A percentile compares a stretch with the other conserved stretches of the same genome.
Conservation (phyloP, 2,888 invertebrate genomes). For the Callimorpha dominula region DNA sequence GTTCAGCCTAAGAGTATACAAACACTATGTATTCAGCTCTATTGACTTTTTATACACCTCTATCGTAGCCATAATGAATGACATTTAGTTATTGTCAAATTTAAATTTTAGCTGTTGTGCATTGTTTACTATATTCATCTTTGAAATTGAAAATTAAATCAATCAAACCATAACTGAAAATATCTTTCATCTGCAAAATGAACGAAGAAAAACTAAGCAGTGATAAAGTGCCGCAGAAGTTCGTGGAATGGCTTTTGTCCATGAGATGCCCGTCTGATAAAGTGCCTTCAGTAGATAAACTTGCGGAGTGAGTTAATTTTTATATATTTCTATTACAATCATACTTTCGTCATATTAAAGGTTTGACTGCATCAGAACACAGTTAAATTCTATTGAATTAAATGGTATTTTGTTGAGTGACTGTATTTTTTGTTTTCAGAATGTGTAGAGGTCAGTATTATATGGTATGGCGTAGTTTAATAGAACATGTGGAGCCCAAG, state of each 20-base stretch:
- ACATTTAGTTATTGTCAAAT: not conserved
- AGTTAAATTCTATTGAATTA: no score
- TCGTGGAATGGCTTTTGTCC: constrained; percentile 74
- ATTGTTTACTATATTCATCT: not conserved
- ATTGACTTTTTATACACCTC: no score
- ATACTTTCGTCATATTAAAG: not conserved
- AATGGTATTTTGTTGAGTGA: no score
- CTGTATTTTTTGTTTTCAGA: constrained; percentile 52
- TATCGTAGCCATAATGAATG: no score
- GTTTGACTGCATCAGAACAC: not conserved
- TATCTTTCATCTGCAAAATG: constrained; percentile 48
- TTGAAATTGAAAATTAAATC: not conserved
- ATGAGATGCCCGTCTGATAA: constrained; percentile 80
- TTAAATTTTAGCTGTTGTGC: constrained; percentile 29
- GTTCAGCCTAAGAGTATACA: no score
- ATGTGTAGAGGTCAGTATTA: constrained; percentile 80
- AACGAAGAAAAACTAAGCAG: constrained; percentile 67
- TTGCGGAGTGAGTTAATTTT: constrained; percentile 65
- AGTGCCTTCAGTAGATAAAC: constrained; percentile 74
- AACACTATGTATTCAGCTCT: no score
- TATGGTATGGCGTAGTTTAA: constrained; percentile 80
- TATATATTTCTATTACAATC: not conserved
- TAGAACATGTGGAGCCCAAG: constrained; percentile 75
- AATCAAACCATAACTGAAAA: not conserved
- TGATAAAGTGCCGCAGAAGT: constrained; percentile 75